Conservation (phyloP, 2,888 invertebrate genomes). For the Pseudococcus viburni region DNA sequence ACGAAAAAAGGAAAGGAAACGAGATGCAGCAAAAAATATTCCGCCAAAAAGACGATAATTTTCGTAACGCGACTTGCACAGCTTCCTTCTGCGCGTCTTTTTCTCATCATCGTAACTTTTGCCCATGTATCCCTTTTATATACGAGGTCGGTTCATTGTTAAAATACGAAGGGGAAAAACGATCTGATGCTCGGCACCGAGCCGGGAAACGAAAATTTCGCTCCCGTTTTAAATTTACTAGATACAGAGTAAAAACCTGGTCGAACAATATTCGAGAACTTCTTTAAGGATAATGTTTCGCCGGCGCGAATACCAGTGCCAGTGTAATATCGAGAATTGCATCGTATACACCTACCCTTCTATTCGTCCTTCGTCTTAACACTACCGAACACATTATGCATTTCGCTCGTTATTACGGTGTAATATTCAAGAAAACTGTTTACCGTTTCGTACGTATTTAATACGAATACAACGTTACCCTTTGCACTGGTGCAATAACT, state of each 20-base stretch:
- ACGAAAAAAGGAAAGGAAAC: neutral
- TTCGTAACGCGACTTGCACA: neutral
- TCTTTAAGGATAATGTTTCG: constrained; percentile 32
- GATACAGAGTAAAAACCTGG: constrained; percentile 15
- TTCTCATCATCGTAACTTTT: constrained; percentile 47
- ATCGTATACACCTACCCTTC: neutral
- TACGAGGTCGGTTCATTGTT: constrained; percentile 9
- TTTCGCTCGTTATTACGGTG: constrained; percentile 41
- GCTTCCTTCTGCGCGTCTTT: constrained; percentile 2
- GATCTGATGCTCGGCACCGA: neutral
- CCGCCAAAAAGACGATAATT: constrained; percentile 1
- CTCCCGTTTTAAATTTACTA: constrained; percentile 43
- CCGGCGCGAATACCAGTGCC: neutral
- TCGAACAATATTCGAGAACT: constrained; percentile 28
- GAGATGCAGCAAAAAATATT: constrained; percentile 16
- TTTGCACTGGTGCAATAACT: constrained; percentile 53
- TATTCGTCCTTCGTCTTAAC: neutral
- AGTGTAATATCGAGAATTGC: constrained; percentile 51
- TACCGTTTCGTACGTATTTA: constrained; percentile 43
- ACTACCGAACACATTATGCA: constrained; percentile 13
- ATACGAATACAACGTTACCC: constrained; percentile 47
- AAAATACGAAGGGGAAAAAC: neutral
- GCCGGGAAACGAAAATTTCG: neutral
- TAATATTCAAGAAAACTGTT: constrained; percentile 55
- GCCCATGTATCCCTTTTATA: constrained; percentile 1